These are phyloP conservation scores for Paedocypris micromegethes DNA, from an alignment of 2,797 vertebrate species.

Conservation along the genomic window DNA sequence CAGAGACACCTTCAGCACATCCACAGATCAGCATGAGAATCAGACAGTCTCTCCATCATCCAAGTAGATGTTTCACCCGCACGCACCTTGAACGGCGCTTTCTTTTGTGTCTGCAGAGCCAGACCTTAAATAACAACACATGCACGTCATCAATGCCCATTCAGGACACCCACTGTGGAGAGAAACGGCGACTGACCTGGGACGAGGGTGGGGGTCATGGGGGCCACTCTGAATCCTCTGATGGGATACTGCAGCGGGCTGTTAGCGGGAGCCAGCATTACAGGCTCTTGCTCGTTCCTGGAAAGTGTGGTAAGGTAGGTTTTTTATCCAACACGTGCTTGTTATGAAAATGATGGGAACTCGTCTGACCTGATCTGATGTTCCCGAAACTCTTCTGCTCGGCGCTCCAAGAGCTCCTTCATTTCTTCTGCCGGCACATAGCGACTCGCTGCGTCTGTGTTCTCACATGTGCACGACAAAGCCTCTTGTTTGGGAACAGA, in stretches of 20 bases:
- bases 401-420: neutral
- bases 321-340: neutral
- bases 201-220: conserved; percentile 45
- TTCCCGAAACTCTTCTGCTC: conserved; percentile 19
- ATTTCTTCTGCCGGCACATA: neutral
- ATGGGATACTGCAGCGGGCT: conserved; percentile 57
- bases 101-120: conserved; percentile 28
- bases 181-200: conserved; percentile 47
- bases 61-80: no score
- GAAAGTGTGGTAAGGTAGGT: neutral
- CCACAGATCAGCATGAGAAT: no score
- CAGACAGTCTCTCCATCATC: no score
- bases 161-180: neutral
- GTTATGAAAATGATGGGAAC: neutral
- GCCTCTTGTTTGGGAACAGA: neutral
- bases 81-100: conserved; percentile 37
- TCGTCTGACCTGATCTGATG: conserved; percentile 12
- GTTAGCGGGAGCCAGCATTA: conserved; percentile 51
- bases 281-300: conserved; percentile 17
- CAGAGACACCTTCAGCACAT: conserved; percentile 57
- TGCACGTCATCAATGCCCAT: neutral
- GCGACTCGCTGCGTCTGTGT: neutral
- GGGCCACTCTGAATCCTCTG: conserved; percentile 51
- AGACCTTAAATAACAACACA: conserved; percentile 38
- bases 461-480: neutral